These are phyloP conservation scores for Chymomyza procnemis DNA, from an alignment of 2,888 invertebrate genomes.

Conservation along the genomic window DNA sequence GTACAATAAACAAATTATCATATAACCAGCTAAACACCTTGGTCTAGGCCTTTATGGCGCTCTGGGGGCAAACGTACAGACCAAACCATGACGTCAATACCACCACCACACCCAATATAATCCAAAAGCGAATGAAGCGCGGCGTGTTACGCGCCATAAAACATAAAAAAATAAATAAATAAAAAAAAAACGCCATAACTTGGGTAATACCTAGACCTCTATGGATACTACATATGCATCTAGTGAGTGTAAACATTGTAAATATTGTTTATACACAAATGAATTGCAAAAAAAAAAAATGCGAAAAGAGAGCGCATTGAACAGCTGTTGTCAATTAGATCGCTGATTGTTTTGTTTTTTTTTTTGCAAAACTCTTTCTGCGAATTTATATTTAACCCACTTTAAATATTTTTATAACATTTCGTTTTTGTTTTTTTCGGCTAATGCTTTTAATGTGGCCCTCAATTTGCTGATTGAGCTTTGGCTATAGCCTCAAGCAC, in stretches of 20 bases:
- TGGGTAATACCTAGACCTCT: neutral
- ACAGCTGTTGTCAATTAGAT: constrained; percentile 43
- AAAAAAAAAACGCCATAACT: neutral
- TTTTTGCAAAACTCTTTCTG: constrained; percentile 11
- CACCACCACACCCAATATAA: constrained; percentile 44
- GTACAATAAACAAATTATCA: constrained; percentile 31
- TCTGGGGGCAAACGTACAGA: constrained; percentile 2
- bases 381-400: constrained; percentile 44
- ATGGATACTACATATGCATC: neutral
- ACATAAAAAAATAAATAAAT: neutral
- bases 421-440: constrained; percentile 1
- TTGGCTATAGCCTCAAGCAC: constrained; percentile 44
- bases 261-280: no score
- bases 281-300: neutral
- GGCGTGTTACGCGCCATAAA: constrained; percentile 9
- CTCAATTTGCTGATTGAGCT: constrained; percentile 51
- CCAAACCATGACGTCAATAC: constrained; percentile 63
- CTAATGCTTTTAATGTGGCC: constrained; percentile 39
- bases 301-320: constrained; percentile 33
- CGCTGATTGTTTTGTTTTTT: constrained; percentile 2
- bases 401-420: constrained; percentile 33
- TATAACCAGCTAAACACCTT: constrained; percentile 11
- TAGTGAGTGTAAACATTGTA: constrained; percentile 47
- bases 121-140: neutral
- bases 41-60: constrained; percentile 7